These are phyloP conservation scores for Syngnathus rostellatus DNA, from an alignment of 2,797 vertebrate species.

Conservation along the genomic window DNA sequence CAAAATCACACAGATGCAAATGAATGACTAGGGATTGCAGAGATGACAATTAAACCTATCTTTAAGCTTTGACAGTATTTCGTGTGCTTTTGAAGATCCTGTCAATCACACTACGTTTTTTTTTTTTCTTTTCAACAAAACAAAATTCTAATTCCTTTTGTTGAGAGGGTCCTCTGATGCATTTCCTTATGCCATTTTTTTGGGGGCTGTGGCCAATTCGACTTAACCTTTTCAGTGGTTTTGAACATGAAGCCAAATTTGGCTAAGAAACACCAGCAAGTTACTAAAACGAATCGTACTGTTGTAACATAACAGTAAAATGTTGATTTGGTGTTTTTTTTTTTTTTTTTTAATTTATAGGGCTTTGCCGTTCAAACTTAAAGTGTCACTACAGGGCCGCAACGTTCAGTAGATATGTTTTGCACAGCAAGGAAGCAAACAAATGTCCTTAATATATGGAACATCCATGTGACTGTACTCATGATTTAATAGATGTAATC, in stretches of 20 bases:
- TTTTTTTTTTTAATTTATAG: constrained; percentile 30
- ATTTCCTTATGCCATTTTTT: constrained; percentile 13
- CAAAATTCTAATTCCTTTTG: constrained; percentile 4
- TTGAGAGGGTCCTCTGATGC: constrained; percentile 17
- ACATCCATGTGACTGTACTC: constrained; percentile 63
- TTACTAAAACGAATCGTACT: constrained; percentile 27
- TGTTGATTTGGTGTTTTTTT: constrained; percentile 8
- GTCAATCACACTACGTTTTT: constrained; percentile 48
- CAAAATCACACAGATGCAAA: constrained; percentile 40
- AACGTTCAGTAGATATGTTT: constrained; percentile 65
- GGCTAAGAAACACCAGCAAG: constrained; percentile 42
- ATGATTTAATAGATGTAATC: constrained; percentile 62
- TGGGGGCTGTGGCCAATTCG: constrained; percentile 26
- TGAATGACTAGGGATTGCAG: constrained; percentile 40
- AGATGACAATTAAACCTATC: constrained; percentile 27
- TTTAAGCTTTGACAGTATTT: constrained; percentile 36
- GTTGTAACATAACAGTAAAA: constrained; percentile 45
- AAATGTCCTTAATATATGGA: constrained; percentile 68
- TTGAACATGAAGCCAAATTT: constrained; percentile 24
- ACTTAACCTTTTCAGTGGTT: constrained; percentile 28
- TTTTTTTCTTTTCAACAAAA: constrained; percentile 12
- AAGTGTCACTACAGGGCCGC: constrained; percentile 41
- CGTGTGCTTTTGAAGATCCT: constrained; percentile 46
- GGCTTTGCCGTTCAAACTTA: constrained; percentile 27
- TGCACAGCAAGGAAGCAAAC: constrained; percentile 67